phyloP scores from a whole-genome alignment of 2,113 vertebrate genomes.

The Calyptommatus sinebrachiatus region DNA sequence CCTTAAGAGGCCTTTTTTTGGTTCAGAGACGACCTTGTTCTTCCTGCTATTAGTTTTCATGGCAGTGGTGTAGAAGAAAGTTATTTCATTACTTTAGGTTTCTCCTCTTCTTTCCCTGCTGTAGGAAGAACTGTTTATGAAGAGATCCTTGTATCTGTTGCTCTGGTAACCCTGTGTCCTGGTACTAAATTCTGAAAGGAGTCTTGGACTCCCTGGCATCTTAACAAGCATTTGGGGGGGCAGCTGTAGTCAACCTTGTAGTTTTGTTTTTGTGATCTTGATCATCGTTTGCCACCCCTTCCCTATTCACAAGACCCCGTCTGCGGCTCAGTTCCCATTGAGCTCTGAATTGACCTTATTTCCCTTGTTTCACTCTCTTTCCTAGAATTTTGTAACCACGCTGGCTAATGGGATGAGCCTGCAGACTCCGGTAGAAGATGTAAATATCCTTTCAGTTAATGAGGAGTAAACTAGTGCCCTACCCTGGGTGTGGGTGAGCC shows the following conservation, averaged over 20 bases:
- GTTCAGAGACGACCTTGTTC: conserved; percentile 2
- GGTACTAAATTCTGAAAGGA: background rate
- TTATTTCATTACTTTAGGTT: background rate
- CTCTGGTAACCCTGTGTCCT: background rate
- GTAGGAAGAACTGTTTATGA: background rate
- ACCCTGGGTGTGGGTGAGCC: conserved; percentile 24
- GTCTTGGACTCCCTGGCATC: background rate
- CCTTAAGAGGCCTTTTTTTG: conserved; percentile 9
- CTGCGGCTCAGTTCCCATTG: conserved; percentile 26
- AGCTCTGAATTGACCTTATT: conserved; percentile 55
- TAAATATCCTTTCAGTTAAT: conserved; percentile 70
- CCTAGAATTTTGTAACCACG: conserved; percentile 75
- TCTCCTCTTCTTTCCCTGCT: background rate
- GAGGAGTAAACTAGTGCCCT: conserved; percentile 12
- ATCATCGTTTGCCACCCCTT: background rate
- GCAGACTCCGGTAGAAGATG: conserved; percentile 73
- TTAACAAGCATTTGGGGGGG: background rate
- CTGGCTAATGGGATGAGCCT: conserved; percentile 77
- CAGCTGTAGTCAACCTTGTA: background rate
- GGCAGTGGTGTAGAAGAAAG: background rate
- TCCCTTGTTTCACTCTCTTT: conserved; percentile 74
- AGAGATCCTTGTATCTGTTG: background rate
- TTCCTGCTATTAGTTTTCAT: background rate
- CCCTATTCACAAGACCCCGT: conserved; percentile 1
- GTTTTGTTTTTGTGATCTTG: background rate